phyloP scores from a whole-genome alignment of 2,888 invertebrate genomes.

The Apamea anceps region DNA sequence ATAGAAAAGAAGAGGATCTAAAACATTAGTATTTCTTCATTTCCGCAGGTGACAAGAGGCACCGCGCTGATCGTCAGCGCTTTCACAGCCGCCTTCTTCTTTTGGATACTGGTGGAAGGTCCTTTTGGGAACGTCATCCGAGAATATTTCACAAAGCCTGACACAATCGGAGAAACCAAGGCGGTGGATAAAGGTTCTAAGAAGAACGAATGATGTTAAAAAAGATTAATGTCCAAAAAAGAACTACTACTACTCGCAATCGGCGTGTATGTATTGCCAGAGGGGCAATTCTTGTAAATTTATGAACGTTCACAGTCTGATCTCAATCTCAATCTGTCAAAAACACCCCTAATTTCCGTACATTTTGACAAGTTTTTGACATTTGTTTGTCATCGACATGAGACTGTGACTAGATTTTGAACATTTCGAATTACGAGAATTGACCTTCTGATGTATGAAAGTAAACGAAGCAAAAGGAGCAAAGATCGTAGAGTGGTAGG shows the following conservation, averaged over 20 bases:
- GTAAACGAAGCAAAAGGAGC: too few relatives aligned
- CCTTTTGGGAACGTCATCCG: constrained; percentile 14
- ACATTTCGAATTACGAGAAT: too few relatives aligned
- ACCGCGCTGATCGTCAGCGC: fast-evolving
- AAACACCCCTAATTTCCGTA: too few relatives aligned
- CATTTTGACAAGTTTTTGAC: too few relatives aligned
- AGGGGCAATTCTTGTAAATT: too few relatives aligned
- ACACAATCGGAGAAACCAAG: neutral
- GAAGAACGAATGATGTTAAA: neutral
- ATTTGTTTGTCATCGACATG: too few relatives aligned
- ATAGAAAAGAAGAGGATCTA: neutral
- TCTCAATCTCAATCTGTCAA: too few relatives aligned
- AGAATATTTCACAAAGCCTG: neutral
- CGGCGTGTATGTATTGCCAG: too few relatives aligned
- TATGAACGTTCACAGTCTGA: too few relatives aligned
- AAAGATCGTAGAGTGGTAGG: neutral
- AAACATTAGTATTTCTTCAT: neutral
- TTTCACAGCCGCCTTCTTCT: constrained; percentile 18
- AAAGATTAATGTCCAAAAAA: too few relatives aligned
- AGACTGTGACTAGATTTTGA: too few relatives aligned
- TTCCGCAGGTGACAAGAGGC: neutral
- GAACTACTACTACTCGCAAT: neutral
- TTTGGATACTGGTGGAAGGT: constrained; percentile 39
- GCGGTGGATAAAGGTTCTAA: neutral
- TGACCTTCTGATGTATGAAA: too few relatives aligned